Conservation (phyloP, 2,888 invertebrate genomes). For the Agriopis leucophaearia region DNA sequence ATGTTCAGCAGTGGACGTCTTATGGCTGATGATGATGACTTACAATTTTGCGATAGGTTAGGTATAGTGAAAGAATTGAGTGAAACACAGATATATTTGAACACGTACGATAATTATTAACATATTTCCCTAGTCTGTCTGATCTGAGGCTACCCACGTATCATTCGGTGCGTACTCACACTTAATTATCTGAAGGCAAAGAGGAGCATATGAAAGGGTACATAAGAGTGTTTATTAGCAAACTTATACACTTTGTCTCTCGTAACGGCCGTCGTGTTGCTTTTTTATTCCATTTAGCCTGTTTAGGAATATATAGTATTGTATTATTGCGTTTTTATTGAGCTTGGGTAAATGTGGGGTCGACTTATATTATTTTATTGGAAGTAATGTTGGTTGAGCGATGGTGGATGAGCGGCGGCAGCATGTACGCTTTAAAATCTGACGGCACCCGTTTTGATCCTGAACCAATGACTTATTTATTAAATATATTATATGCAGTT, state of each 20-base stretch:
- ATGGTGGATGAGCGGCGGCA: neutral
- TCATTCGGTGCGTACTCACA: conserved; percentile 12
- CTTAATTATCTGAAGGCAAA: conserved; percentile 41
- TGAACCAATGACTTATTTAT: too few species aligned
- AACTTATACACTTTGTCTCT: conserved; percentile 44
- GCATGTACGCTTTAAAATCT: too few species aligned
- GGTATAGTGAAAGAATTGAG: too few species aligned
- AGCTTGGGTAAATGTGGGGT: conserved; percentile 16
- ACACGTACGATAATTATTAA: neutral
- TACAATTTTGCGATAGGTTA: too few species aligned
- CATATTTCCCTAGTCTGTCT: neutral
- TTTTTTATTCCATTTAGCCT: conserved; percentile 34
- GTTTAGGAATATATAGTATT: conserved; percentile 27
- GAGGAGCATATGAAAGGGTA: conserved; percentile 39
- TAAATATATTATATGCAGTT: too few species aligned
- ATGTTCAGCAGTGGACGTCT: too few species aligned
- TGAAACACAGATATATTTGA: too few species aligned
- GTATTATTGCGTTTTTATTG: conserved; percentile 22
- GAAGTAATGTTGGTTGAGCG: neutral
- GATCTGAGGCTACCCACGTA: neutral
- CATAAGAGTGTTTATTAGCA: conserved; percentile 44
- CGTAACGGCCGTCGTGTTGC: conserved; percentile 31
- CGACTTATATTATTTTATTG: conserved; percentile 3
- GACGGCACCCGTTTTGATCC: too few species aligned
- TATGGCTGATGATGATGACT: too few species aligned